A percentile compares a stretch with the other conserved stretches of the same genome.
Conservation (phyloP, 2,888 invertebrate species). For the Pterostichus madidus region DNA sequence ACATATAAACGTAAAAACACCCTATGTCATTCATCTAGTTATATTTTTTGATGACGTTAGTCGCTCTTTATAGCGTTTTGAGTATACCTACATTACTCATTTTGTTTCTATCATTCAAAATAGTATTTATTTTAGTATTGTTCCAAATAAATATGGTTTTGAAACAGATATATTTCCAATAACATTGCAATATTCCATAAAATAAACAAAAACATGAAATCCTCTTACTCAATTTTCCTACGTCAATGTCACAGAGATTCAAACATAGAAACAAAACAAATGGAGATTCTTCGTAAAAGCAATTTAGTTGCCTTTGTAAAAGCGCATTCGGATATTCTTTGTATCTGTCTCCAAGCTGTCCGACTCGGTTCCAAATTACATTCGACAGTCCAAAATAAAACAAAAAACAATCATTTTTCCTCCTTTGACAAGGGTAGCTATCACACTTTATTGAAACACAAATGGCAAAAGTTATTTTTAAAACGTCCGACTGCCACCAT, state of each 20-base stretch:
- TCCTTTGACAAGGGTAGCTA: slow-evolving; percentile 35
- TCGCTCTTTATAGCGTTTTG: too few species aligned
- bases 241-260: background rate
- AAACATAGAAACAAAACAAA: slow-evolving; percentile 4
- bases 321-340: slow-evolving; percentile 17
- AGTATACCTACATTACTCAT: too few species aligned
- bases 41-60: too few species aligned
- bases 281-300: slow-evolving; percentile 5
- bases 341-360: slow-evolving; percentile 19
- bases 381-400: slow-evolving; percentile 47
- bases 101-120: too few species aligned
- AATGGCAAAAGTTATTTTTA: slow-evolving; percentile 30
- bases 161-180: background rate
- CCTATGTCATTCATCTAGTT: too few species aligned
- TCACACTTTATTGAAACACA: slow-evolving; percentile 52
- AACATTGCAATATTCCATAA: background rate
- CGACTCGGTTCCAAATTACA: slow-evolving; percentile 10
- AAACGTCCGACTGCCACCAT: slow-evolving; percentile 14
- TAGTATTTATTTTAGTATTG: too few species aligned
- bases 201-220: background rate
- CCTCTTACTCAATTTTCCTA: slow-evolving; percentile 1
- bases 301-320: slow-evolving; percentile 13
- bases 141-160: too few species aligned
- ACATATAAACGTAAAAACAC: too few species aligned
- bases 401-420: slow-evolving; percentile 12